Conservation (phyloP, 2,888 invertebrate species). For the Craniophora ligustri region DNA sequence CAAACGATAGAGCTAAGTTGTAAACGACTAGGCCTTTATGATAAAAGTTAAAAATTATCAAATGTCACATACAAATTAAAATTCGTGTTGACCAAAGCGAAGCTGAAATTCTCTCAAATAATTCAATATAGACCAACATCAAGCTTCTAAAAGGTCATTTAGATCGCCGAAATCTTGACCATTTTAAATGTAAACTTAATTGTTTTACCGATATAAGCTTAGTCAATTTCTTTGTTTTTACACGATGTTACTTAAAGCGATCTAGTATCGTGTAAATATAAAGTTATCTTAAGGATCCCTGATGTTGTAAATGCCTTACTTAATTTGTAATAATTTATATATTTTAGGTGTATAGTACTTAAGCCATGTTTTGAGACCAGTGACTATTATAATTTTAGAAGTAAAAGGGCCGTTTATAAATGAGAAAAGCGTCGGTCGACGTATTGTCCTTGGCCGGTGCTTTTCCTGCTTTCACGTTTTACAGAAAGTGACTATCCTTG, state of each 20-base stretch:
- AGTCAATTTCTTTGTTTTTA: constrained; percentile 86
- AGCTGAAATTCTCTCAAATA: constrained; percentile 64
- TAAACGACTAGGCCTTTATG: constrained; percentile 82
- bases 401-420: constrained; percentile 75
- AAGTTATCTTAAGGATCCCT: constrained; percentile 85
- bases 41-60: constrained; percentile 79
- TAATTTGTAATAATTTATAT: constrained; percentile 89
- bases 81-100: constrained; percentile 78
- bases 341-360: constrained; percentile 89
- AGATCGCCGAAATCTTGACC: constrained; percentile 89
- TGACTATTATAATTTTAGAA: constrained; percentile 88
- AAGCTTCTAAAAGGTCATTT: constrained; percentile 81
- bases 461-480: constrained; percentile 79
- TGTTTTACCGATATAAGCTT: constrained; percentile 87
- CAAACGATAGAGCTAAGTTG: constrained; percentile 87
- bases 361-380: constrained; percentile 89
- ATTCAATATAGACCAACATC: constrained; percentile 52
- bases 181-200: constrained; percentile 84
- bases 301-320: constrained; percentile 89
- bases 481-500: constrained; percentile 84
- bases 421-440: constrained; percentile 80
- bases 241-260: constrained; percentile 80
- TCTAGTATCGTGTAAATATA: constrained; percentile 85
- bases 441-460: constrained; percentile 74
- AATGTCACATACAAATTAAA: constrained; percentile 66